phyloP scores from a whole-genome alignment of 1,140 invertebrate species.

The Proales similis region DNA sequence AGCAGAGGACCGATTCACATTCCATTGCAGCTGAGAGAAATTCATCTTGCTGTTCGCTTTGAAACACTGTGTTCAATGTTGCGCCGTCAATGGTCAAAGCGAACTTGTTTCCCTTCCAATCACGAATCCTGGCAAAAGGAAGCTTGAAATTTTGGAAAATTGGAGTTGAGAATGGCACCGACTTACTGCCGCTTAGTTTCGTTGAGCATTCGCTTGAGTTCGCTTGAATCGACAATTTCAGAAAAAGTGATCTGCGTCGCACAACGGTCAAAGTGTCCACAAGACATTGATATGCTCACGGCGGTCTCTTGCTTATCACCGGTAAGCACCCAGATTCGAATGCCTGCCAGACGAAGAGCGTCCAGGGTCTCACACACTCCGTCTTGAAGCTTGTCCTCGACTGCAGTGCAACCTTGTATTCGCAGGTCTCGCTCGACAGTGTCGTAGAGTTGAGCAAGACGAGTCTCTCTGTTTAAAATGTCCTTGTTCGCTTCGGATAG shows the following conservation, averaged over 20 bases:
- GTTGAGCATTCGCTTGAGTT: background rate
- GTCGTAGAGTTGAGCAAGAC: slow-evolving; percentile 67
- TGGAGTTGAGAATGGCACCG: slow-evolving; percentile 39
- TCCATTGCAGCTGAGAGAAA: slow-evolving; percentile 85
- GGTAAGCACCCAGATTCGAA: slow-evolving; percentile 40
- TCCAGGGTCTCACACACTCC: slow-evolving; percentile 88
- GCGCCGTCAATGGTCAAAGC: slow-evolving; percentile 44
- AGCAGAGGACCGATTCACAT: slow-evolving; percentile 80
- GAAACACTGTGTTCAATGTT: slow-evolving; percentile 30
- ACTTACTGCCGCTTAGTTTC: background rate
- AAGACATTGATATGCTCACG: slow-evolving; percentile 21
- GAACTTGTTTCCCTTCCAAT: slow-evolving; percentile 35
- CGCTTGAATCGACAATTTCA: background rate
- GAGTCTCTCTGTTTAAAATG: slow-evolving; percentile 25
- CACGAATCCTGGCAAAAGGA: slow-evolving; percentile 10
- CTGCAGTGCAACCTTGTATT: slow-evolving; percentile 83
- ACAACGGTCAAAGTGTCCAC: slow-evolving; percentile 22
- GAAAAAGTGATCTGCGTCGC: slow-evolving; percentile 51
- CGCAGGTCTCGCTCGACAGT: slow-evolving; percentile 75
- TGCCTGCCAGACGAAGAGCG: slow-evolving; percentile 38
- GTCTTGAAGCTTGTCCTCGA: slow-evolving; percentile 98
- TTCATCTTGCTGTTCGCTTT: slow-evolving; percentile 54
- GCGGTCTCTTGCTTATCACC: slow-evolving; percentile 38
- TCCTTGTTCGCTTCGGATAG: slow-evolving; percentile 19
- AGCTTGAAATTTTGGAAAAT: background rate